Base-by-base conservation (phyloP, 2,888 invertebrate genomes). In the Lycaena phlaeas region DNA sequence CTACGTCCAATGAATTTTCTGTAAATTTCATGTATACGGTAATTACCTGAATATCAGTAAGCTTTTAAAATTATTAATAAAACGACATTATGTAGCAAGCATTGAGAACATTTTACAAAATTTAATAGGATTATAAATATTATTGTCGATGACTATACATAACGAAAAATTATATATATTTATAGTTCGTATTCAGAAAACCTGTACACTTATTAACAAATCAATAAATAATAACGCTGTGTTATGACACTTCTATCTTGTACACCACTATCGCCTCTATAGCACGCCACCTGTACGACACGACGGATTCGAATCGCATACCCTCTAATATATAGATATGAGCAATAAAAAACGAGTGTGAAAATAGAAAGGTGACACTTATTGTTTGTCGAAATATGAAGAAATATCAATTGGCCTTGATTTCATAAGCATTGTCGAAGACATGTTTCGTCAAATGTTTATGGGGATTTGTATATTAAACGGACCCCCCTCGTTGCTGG, bases 191-290 rank as follows among this genome's bases (percentile, higher is more conserved):
- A 54, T 53, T 59, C 59, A 68, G 57, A 59, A 58, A 53, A 60
- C 59, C 58, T 64, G 68, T 76, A 77, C 72, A 76, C 75, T 74
- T 71, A 75, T 77, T 76, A 73, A 72, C 76, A 66, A 71, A 73
- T 62, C 73, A 62, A 75, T 77, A 77, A 75, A 76, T 70, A 64
- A 70, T 65, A 60, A 49, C 50, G 51, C 48, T 50, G 47, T 42
- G 45, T 51, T 54, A 52, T 50, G 49, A 51, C 51, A 40, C 34
- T 26, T 39, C 51, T 48, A 46, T 43, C 27, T 14, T 34, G 9
- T 38, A 49, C 10, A 42, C 48, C 26, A 51, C 27, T 45, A 36
- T 50, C 36, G 36, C 26, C 47, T 40, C 36, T 56, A 53, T 37
- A 5, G 1, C 18, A 11, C 15, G 11, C 26, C 3, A 31, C 27